These are phyloP conservation scores for Sialis fuliginosa DNA, from an alignment of 2,888 invertebrate genomes.

Conservation along the genomic window DNA sequence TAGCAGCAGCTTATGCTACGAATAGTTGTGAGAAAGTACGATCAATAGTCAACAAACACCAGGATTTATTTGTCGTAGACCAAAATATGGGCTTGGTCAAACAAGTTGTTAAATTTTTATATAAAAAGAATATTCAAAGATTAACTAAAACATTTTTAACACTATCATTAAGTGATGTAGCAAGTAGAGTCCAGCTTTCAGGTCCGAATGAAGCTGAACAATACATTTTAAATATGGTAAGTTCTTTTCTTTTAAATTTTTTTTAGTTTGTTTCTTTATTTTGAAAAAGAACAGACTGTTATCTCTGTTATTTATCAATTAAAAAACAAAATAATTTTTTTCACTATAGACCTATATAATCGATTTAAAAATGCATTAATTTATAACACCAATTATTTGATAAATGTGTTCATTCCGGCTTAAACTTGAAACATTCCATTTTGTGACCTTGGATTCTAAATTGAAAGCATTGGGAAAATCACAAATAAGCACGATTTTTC, in stretches of 20 bases:
- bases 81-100: conserved; percentile 63
- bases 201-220: conserved; percentile 80
- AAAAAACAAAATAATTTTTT: no score
- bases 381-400: no score
- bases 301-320: no score
- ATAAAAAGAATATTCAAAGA: conserved; percentile 92
- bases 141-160: conserved; percentile 90
- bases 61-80: conserved; percentile 63
- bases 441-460: no score
- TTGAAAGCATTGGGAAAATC: no score
- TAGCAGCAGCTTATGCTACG: conserved; percentile 63
- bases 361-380: no score
- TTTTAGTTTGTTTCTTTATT: no score
- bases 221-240: conserved; percentile 88
- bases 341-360: no score
- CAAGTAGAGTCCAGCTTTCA: conserved; percentile 70
- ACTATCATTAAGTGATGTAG: conserved; percentile 73
- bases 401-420: no score
- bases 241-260: conserved; percentile 10
- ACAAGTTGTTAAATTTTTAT: conserved; percentile 75
- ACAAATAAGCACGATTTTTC: no score
- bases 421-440: no score
- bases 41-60: conserved; percentile 53
- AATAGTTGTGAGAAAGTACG: conserved; percentile 56
- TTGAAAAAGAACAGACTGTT: no score